Percentiles rank a stretch among this genome's conserved stretches.
These are phyloP conservation scores for Anoncus sp. DNA, from an alignment of 2,888 invertebrate species.

Conservation along the genomic window DNA sequence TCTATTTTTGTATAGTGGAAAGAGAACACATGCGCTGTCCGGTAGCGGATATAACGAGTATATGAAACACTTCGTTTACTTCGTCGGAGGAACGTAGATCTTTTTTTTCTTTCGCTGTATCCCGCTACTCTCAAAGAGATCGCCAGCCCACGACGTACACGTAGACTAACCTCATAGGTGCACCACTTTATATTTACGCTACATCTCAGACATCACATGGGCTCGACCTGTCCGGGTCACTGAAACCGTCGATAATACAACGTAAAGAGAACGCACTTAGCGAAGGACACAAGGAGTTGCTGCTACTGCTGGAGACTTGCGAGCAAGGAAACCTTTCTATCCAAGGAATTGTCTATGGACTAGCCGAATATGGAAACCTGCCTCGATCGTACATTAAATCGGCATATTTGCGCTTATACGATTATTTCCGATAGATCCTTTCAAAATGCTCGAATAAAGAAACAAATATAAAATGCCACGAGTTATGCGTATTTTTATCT, in stretches of 20 bases:
- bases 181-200: slow-evolving; percentile 28
- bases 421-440: slow-evolving; percentile 7
- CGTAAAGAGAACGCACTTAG: slow-evolving; percentile 17
- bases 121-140: slow-evolving; percentile 20
- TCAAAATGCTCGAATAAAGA: not conserved
- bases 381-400: slow-evolving; percentile 6
- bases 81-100: slow-evolving; percentile 13
- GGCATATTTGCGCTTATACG: not conserved
- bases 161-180: not conserved
- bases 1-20: slow-evolving; percentile 39
- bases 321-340: slow-evolving; percentile 29
- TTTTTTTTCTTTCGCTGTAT: slow-evolving; percentile 11
- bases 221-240: slow-evolving; percentile 17
- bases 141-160: slow-evolving; percentile 20
- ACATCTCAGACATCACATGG: slow-evolving; percentile 24
- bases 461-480: slow-evolving; percentile 11
- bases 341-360: slow-evolving; percentile 14
- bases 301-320: slow-evolving; percentile 6
- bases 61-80: slow-evolving; percentile 10
- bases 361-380: slow-evolving; percentile 45
- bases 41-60: slow-evolving; percentile 18
- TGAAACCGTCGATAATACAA: not conserved
- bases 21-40: not conserved
- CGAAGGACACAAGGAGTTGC: not conserved
- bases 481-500: slow-evolving; percentile 2